Percentiles rank a stretch among this genome's conserved stretches.
These are phyloP conservation scores for Coregonus suidteri DNA, from an alignment of 2,797 vertebrate genomes.

Conservation along the genomic window DNA sequence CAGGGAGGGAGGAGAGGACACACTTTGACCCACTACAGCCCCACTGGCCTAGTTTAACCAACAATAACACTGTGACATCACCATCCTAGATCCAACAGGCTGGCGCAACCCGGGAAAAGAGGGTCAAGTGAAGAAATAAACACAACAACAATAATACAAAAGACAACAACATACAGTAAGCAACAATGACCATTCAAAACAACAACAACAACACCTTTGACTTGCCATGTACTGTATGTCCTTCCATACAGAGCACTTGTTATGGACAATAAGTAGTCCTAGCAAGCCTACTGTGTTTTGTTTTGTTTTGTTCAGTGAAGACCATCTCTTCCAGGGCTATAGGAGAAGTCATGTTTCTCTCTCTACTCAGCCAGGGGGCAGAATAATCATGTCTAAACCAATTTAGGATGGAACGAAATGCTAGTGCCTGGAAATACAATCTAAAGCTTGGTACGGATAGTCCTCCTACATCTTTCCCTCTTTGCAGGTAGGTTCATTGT, in stretches of 20 bases:
- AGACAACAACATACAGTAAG: slow-evolving; percentile 6
- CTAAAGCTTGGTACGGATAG: no score
- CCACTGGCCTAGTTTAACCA: slow-evolving; percentile 9
- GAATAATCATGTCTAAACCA: no score
- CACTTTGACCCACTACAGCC: slow-evolving; percentile 10
- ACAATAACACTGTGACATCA: slow-evolving; percentile 17
- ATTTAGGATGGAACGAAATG: no score
- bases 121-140: slow-evolving; percentile 9
- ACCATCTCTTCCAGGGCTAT: no score
- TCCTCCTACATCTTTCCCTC: no score
- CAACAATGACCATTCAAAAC: not conserved
- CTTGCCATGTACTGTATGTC: not conserved
- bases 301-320: no score
- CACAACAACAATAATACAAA: not conserved
- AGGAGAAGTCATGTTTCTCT: no score
- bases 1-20: not conserved
- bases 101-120: not conserved
- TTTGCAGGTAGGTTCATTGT: no score
- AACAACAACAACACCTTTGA: not conserved
- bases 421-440: no score
- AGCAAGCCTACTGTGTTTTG: no score
- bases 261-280: not conserved
- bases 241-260: not conserved
- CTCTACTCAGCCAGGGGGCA: no score
- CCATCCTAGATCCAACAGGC: not conserved